Base-by-base conservation (phyloP, 2,797 vertebrate species). In the Cynopterus sphinx region DNA sequence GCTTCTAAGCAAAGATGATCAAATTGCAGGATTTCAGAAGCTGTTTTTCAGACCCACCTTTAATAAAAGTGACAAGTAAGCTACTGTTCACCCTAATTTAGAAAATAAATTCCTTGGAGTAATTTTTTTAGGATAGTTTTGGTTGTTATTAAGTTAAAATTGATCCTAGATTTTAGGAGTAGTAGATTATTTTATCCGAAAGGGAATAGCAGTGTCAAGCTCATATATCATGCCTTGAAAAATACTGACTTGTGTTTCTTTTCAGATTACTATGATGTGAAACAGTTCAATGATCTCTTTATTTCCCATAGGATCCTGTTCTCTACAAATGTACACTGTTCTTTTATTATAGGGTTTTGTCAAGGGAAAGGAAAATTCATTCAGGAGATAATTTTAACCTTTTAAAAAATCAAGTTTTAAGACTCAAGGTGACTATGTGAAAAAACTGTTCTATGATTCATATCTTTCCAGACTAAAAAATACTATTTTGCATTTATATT, bases 131-230 rank as follows among this genome's bases (percentile, higher is more conserved):
- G 33, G 6, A 71, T 46, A 33, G 59, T 82, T 95, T 85, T 92
- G 12, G n/a, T 51, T 90, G 49, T 65, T 96, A 93, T 93, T n/a
- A 90, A 91, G 26, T 55, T 91, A 41, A 41, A 92, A 70, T 94
- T 86, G 24, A 79, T 82, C 15, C 26, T 93, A 43, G 71, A 84
- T 57, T 95, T 82, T 65, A 63, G 57, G 16, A 63, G 3, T 21
- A 53, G 21, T 53, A 22, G 33, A 73, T 92, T 92, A 67, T 86
- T 77, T 85, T 94, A 88, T 61, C 6, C 70, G 71, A 93, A 75
- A 55, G 68, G 70, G 51, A 94, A 90, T 86, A 83, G 22, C 24
- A 41, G 77, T 78, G 84, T 59, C 43, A 84, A 91, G 24, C 22
- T 46, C 83, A 86, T 91, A 89, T 57, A 90, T 70, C 51, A 90